Base-by-base conservation (phyloP, 2,113 vertebrate species). In the Junco hyemalis region DNA sequence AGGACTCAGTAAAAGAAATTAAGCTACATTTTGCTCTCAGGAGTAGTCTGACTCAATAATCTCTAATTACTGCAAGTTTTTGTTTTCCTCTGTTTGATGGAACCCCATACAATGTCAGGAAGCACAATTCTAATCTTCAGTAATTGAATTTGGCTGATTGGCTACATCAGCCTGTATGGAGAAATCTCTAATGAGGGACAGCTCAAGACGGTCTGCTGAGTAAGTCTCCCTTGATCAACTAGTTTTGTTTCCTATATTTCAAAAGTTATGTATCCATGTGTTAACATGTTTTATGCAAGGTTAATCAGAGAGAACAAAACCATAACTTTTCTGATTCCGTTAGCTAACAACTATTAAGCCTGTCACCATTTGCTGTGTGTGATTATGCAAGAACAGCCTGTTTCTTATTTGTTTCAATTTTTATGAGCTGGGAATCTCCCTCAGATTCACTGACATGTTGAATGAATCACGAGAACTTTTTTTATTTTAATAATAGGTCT, bases 381-480 rank as follows among this genome's bases (percentile, higher is more conserved):
- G 38, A 42, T 65, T 82, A 59, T 50, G 23, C 38, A 88, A 87
- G 81, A 88, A 4, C 25, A 57, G n/a, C 5, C 40, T 87, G 57
- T 79, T 93, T 72, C n/a, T 76, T 45, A 31, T 82, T 95, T 84
- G 17, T 23, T 72, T 80, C 35, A 13, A 2, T 13, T 92, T 86
- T 92, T 57, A 78, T 61, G 44, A 88, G 38, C n/a, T 79, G 26
- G 69, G 47, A 96, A 95, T 92, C n/a, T 93, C 69, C 36, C 45
- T 93, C 51, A 73, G 63, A 84, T 82, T 86, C 53, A 72, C 42
- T 50, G 56, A 44, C 53, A 59, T 38, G 16, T 50, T 90, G 68
- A 53, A 90, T 92, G 88, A 96, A 88, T 96, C 85, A 94, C 14
- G 60, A 88, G 28, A 31, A 50, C 11, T 86, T 31, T 83, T 95